Percentiles rank a stretch among this genome's conserved stretches.
Conservation (phyloP, 2,113 vertebrate species). For the Spermophilus dauricus region DNA sequence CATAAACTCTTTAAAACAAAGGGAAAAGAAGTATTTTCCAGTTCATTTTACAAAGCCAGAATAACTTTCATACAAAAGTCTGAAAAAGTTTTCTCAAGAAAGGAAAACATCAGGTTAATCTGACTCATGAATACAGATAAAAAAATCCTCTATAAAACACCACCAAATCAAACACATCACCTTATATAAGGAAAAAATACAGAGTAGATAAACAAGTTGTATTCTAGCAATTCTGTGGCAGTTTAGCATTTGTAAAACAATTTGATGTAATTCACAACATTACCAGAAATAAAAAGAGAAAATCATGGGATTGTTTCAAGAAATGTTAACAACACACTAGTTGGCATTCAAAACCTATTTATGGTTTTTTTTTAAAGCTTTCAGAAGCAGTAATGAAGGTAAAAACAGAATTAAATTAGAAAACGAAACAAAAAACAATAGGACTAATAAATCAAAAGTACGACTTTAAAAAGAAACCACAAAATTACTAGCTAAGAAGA, state of each 20-base stretch:
- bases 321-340: background rate
- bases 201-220: background rate
- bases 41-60: background rate
- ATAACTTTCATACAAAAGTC: constrained; percentile 31
- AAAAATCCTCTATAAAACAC: background rate
- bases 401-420: background rate
- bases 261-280: background rate
- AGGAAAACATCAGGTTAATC: background rate
- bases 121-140: background rate
- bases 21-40: background rate
- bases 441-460: background rate
- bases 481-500: background rate
- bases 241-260: background rate
- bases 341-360: background rate
- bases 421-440: background rate
- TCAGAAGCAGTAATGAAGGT: constrained; percentile 27
- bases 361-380: background rate
- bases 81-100: constrained; percentile 43
- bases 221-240: background rate
- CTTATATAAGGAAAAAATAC: background rate
- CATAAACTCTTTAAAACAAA: constrained; percentile 59
- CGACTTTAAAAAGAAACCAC: background rate
- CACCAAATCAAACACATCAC: background rate
- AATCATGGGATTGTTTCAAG: background rate
- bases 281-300: constrained; percentile 36